Evolutionary conservation across 53 echinoderm and acorn worm species (phyloP).

Genomic region (Apostichopus leukothele): DNA sequence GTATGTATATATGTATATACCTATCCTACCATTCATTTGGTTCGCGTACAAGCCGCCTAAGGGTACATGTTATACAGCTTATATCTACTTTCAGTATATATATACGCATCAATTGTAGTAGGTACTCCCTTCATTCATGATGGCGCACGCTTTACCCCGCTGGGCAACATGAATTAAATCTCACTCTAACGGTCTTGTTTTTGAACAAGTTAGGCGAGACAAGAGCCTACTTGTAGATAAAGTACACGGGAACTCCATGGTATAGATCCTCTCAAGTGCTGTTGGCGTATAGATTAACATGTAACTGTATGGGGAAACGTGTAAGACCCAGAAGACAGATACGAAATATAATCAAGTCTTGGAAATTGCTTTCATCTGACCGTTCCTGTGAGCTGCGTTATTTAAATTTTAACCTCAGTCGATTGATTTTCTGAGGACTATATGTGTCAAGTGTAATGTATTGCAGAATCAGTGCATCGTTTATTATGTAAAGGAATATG

Average conservation of each 20-base stretch:
- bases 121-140: constrained; percentile 39
- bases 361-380: constrained; percentile 25
- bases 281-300: constrained; percentile 48
- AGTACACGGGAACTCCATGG: constrained; percentile 39
- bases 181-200: constrained; percentile 37
- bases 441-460: constrained; percentile 23
- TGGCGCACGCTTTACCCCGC: constrained; percentile 47
- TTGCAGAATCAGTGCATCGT: background rate
- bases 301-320: constrained; percentile 42
- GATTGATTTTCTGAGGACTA: constrained; percentile 2
- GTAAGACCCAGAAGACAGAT: constrained; percentile 17
- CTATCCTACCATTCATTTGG: constrained; percentile 39
- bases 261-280: constrained; percentile 37
- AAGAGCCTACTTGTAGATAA: constrained; percentile 42
- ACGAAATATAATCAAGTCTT: constrained; percentile 45
- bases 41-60: constrained; percentile 26
- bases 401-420: background rate
- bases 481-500: too few relatives aligned
- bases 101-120: constrained; percentile 19
- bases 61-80: constrained; percentile 36
- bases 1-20: background rate
- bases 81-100: constrained; percentile 24
- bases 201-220: constrained; percentile 39
- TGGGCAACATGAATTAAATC: constrained; percentile 50
- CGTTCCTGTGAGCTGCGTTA: constrained; percentile 11